A percentile compares a stretch with the other conserved stretches of the same genome.
Evolutionary conservation across 1,140 invertebrate genomes (phyloP).

Genomic region (Cotesia vestalis): DNA sequence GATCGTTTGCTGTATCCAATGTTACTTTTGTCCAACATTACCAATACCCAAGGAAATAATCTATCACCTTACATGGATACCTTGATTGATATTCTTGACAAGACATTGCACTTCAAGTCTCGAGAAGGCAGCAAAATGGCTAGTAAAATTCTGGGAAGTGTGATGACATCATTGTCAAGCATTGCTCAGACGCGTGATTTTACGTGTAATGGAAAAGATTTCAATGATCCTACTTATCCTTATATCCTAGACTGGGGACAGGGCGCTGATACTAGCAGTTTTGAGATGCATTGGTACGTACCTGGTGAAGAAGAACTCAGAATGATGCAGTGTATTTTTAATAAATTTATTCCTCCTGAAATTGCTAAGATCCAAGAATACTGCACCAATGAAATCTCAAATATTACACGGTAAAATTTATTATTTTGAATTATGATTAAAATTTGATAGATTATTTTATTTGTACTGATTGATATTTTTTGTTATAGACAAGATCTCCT

Average conservation of each 20-base stretch:
- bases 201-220: constrained; percentile 69
- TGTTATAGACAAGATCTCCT: constrained; percentile 65
- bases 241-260: constrained; percentile 87
- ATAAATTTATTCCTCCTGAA: constrained; percentile 71
- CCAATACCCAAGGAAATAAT: constrained; percentile 70
- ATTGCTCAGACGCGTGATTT: constrained; percentile 74
- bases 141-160: constrained; percentile 60
- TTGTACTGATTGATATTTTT: constrained; percentile 36
- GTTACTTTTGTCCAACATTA: constrained; percentile 77
- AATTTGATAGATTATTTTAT: not conserved
- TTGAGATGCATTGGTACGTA: constrained; percentile 81
- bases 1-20: constrained; percentile 83
- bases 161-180: constrained; percentile 70
- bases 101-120: constrained; percentile 71
- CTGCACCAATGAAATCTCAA: constrained; percentile 52
- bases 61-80: constrained; percentile 72
- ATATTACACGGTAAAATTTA: constrained; percentile 44
- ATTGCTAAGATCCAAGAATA: constrained; percentile 67
- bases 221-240: constrained; percentile 76
- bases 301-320: constrained; percentile 76
- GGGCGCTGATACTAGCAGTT: constrained; percentile 71
- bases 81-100: constrained; percentile 71
- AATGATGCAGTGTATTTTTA: constrained; percentile 72
- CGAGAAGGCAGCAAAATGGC: constrained; percentile 71
- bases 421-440: constrained; percentile 1